A percentile compares a stretch with the other conserved stretches of the same genome.
Conservation (phyloP, 2,888 invertebrate genomes). For the Anticlea derivata region DNA sequence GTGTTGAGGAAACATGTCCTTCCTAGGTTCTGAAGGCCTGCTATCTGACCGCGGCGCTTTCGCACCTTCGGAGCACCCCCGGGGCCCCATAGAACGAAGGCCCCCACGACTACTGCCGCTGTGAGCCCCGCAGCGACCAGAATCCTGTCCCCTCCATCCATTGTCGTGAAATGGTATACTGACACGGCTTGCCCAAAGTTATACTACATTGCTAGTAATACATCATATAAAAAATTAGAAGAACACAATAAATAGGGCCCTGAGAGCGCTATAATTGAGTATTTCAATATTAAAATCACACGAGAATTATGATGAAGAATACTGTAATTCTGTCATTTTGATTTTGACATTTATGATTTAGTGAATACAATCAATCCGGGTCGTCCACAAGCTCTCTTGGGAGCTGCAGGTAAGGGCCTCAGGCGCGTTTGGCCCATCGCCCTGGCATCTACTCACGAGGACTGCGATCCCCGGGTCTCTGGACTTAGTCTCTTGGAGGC, state of each 20-base stretch:
- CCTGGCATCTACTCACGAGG: no score
- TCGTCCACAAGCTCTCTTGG: no score
- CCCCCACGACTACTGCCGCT: conserved; percentile 91
- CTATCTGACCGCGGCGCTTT: conserved; percentile 88
- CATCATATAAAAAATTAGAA: not conserved
- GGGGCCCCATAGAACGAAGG: conserved; percentile 93
- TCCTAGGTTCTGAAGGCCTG: conserved; percentile 95
- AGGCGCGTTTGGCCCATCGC: no score
- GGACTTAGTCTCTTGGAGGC: no score
- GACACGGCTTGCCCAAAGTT: conserved; percentile 5
- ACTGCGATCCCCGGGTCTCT: no score
- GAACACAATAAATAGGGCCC: conserved; percentile 7
- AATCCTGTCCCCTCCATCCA: conserved; percentile 90
- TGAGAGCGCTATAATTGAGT: conserved; percentile 19
- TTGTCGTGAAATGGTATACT: conserved; percentile 50
- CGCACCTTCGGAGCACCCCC: conserved; percentile 85
- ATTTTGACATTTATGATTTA: no score
- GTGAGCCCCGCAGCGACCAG: conserved; percentile 91
- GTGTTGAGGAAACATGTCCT: conserved; percentile 97
- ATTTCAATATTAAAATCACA: conserved; percentile 27
- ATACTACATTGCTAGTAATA: conserved; percentile 23
- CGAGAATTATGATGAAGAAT: not conserved
- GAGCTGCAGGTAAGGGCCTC: no score
- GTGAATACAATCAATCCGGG: no score
- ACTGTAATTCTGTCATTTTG: no score